Conservation (phyloP, 1,140 invertebrate genomes). For the Lordiphosa collinella region DNA sequence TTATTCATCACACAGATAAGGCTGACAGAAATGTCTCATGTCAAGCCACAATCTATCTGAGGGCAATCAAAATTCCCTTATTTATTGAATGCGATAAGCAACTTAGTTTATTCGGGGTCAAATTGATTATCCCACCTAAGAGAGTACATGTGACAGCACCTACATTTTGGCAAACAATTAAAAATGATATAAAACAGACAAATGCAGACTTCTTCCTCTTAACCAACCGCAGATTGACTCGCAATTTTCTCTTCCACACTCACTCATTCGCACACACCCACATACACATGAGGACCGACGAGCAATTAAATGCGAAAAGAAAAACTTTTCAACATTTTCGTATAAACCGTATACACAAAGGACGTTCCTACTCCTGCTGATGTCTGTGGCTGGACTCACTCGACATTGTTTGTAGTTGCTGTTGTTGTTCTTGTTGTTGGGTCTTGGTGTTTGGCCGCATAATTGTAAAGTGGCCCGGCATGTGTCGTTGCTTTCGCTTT, state of each 20-base stretch:
- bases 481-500: slow-evolving; percentile 51
- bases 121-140: neutral
- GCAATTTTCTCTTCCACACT: slow-evolving; percentile 21
- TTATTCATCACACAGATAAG: no score
- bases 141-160: slow-evolving; percentile 4
- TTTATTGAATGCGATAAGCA: no score
- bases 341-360: slow-evolving; percentile 40
- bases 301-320: slow-evolving; percentile 65
- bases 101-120: no score
- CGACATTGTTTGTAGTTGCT: neutral
- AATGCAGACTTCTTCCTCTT: slow-evolving; percentile 33
- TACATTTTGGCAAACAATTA: slow-evolving; percentile 8
- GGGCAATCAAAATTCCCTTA: no score
- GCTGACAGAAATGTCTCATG: no score
- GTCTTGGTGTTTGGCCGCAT: slow-evolving; percentile 22
- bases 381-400: slow-evolving; percentile 12
- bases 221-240: slow-evolving; percentile 61
- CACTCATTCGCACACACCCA: slow-evolving; percentile 14
- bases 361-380: slow-evolving; percentile 9
- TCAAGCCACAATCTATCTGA: no score
- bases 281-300: slow-evolving; percentile 9
- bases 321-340: slow-evolving; percentile 54
- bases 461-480: slow-evolving; percentile 56
- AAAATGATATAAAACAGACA: slow-evolving; percentile 29
- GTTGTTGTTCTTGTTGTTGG: slow-evolving; percentile 9